Base-by-base conservation (phyloP, 2,797 vertebrate genomes). In the Sarcoramphus papa region DNA sequence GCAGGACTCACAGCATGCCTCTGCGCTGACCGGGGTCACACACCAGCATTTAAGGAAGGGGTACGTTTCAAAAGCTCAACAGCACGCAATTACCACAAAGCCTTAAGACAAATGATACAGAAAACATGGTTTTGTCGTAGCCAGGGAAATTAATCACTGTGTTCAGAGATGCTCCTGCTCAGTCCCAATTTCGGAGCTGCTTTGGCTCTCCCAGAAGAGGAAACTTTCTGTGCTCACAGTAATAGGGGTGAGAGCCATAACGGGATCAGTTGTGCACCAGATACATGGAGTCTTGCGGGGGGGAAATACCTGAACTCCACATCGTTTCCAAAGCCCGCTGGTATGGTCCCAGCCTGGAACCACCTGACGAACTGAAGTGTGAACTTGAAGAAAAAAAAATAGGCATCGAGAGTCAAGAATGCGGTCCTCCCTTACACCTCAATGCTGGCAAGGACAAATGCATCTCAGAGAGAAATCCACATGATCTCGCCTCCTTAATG, bases 1-100 rank as follows among this genome's bases (percentile, higher is more conserved):
- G 50, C 73, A 45, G 77, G 43, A 76, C 56, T n/a, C 22, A 2
- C 37, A 57, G 63, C 54, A 20, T 3, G 5, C 28, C 50, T 56
- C 37, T 9, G 9, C 28, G 5, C 50, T 12, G 4, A 41, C 45
- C 1, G 0, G 30, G 15, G 22, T 27, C 64, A 41, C 0, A 0
- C 27, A 2, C 15, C 54, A 30, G 31, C 7, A 7, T 59, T 81
- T 56, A 48, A 88, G 54, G 74, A 72, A 79, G 25, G 43, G 40
- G 9, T 37, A 14, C 17, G 2, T 65, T 48, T 77, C 54, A 45
- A 69, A 90, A 69, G 28, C 50, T 67, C 41, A 67, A 69, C 56
- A 69, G 41, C 74, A 73, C 3, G 2, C 7, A 3, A 25, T 90
- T 37, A 60, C 35, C 22, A 37, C 64, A 37, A 90, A 84, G 72